These are phyloP conservation scores for Oedothorax gibbosus DNA, from an alignment of 1,140 invertebrate genomes.

Conservation along the genomic window DNA sequence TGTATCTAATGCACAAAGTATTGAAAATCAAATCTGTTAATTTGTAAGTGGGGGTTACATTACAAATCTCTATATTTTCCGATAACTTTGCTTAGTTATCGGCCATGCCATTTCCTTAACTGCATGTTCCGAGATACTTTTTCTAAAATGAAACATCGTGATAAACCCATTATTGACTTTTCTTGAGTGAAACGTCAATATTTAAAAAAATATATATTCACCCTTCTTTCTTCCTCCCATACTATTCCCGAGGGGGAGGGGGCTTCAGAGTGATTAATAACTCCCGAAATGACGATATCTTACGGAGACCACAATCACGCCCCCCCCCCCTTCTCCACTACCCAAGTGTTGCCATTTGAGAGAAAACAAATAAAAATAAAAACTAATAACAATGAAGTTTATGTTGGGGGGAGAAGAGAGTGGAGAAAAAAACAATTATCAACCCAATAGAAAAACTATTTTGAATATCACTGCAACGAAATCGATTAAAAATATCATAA, in stretches of 20 bases:
- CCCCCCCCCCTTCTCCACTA: not conserved
- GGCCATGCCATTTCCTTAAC: too few species aligned
- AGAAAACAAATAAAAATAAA: not conserved
- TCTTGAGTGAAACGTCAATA: not conserved
- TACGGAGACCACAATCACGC: not conserved
- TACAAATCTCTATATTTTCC: too few species aligned
- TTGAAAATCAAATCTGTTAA: too few species aligned
- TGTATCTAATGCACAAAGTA: too few species aligned
- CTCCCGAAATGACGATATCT: not conserved
- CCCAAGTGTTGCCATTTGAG: not conserved
- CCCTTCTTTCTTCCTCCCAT: not conserved
- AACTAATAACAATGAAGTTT: constrained; percentile 5
- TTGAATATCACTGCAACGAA: not conserved
- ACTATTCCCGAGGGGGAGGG: not conserved
- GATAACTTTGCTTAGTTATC: too few species aligned
- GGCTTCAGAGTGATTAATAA: not conserved
- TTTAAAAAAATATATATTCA: not conserved
- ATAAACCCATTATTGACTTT: constrained; percentile 1
- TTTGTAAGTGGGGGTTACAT: too few species aligned
- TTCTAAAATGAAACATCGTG: not conserved
- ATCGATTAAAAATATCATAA: not conserved
- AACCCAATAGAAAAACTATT: not conserved
- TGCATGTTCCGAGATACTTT: too few species aligned
- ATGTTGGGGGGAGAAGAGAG: not conserved
- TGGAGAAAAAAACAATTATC: constrained; percentile 3